These are phyloP conservation scores for Parauchenoglanis ngamensis DNA, from an alignment of 2,797 vertebrate species.

Conservation along the genomic window DNA sequence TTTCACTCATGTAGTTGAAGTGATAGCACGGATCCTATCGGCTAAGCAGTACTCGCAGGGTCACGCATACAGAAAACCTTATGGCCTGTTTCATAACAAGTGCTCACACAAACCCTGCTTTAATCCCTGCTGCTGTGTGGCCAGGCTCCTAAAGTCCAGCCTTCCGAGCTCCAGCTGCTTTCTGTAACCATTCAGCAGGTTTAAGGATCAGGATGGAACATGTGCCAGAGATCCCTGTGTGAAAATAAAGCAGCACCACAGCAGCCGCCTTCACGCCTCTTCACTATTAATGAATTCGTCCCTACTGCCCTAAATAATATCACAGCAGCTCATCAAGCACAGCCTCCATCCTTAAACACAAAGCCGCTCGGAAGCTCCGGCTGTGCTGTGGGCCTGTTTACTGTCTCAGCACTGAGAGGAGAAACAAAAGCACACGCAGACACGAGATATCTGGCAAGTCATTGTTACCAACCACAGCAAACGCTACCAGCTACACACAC, in stretches of 20 bases:
- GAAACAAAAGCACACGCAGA: slow-evolving; percentile 24
- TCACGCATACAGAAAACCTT: slow-evolving; percentile 10
- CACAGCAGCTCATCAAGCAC: neutral
- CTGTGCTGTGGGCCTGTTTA: neutral
- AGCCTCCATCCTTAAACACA: neutral
- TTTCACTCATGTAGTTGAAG: neutral
- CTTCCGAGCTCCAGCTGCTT: neutral
- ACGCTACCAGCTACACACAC: neutral
- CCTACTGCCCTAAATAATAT: neutral
- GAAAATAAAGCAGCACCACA: slow-evolving; percentile 6
- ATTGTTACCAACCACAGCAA: slow-evolving; percentile 49
- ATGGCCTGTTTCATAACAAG: slow-evolving; percentile 69
- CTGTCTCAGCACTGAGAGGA: slow-evolving; percentile 15
- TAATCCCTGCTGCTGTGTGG: slow-evolving; percentile 25
- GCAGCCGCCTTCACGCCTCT: neutral
- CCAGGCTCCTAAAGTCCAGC: neutral
- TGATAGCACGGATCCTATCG: neutral
- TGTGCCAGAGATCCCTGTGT: slow-evolving; percentile 16
- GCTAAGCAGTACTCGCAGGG: neutral
- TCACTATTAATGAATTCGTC: neutral
- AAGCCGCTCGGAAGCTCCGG: neutral
- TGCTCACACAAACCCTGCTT: slow-evolving; percentile 56
- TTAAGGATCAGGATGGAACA: slow-evolving; percentile 22
- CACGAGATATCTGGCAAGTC: slow-evolving; percentile 47
- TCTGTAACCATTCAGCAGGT: neutral